These are phyloP conservation scores for Cataglyphis hispanica DNA, from an alignment of 1,140 invertebrate species.

Conservation along the genomic window DNA sequence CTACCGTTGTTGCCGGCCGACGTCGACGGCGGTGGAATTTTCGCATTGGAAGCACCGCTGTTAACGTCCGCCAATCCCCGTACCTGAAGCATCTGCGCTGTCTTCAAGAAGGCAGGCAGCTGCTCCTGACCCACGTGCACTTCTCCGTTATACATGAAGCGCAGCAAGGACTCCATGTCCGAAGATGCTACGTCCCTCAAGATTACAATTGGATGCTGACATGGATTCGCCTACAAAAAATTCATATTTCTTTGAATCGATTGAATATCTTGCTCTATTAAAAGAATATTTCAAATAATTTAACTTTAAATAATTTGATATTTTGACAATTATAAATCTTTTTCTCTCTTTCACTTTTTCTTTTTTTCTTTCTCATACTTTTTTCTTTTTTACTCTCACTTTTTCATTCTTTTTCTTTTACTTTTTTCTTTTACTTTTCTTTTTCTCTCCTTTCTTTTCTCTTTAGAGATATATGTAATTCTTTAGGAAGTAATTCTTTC, in stretches of 20 bases:
- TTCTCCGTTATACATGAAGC: conserved; percentile 98
- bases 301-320: too few species aligned
- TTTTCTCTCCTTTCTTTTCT: too few species aligned
- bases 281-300: too few species aligned
- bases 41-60: conserved; percentile 86
- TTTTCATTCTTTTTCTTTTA: too few species aligned
- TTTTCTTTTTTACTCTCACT: too few species aligned
- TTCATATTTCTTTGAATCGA: conserved; percentile 6
- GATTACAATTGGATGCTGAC: conserved; percentile 97
- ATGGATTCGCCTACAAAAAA: conserved; percentile 92
- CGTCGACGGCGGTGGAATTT: conserved; percentile 82
- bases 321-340: too few species aligned
- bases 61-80: conserved; percentile 95
- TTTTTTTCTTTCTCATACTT: too few species aligned
- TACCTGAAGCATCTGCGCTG: conserved; percentile 96
- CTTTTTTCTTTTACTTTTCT: too few species aligned
- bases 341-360: too few species aligned
- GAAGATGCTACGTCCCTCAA: conserved; percentile 94
- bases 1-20: conserved; percentile 85
- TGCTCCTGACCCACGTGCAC: conserved; percentile 97
- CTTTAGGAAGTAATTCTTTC: too few species aligned
- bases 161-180: conserved; percentile 95
- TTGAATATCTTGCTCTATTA: too few species aligned
- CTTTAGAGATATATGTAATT: too few species aligned
- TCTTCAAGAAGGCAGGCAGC: conserved; percentile 94